These are phyloP conservation scores for Rattus rattus DNA, from an alignment of 2,113 vertebrate genomes.

Conservation along the genomic window DNA sequence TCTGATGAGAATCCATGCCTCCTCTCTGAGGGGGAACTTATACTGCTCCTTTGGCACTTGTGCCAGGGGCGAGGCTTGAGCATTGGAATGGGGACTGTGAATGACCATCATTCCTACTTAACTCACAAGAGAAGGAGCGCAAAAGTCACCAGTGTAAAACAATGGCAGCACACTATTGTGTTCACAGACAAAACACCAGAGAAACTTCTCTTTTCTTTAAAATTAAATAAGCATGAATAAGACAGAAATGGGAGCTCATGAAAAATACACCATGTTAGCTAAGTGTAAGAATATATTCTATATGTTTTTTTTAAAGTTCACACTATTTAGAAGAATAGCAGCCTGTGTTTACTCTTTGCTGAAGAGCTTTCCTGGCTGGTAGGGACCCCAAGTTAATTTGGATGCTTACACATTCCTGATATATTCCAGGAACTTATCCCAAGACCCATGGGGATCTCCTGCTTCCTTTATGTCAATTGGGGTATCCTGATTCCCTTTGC, in stretches of 20 bases:
- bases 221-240: slow-evolving; percentile 29
- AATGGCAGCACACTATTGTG: not conserved
- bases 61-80: too few relatives aligned
- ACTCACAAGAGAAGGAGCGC: not conserved
- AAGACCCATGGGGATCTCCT: not conserved
- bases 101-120: not conserved
- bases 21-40: not conserved
- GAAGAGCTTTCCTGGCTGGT: not conserved
- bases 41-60: not conserved
- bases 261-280: not conserved
- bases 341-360: not conserved
- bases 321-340: not conserved
- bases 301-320: not conserved
- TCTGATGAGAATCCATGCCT: not conserved
- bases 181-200: not conserved
- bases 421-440: not conserved
- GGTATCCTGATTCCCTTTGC: not conserved
- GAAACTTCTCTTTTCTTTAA: not conserved
- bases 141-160: not conserved
- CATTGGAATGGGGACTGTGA: not conserved
- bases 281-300: not conserved
- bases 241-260: not conserved
- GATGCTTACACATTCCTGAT: not conserved
- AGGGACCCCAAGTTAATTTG: not conserved
- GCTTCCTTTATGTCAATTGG: not conserved